Conservation (phyloP, 1,140 invertebrate species). For the Brachionus plicatilis region DNA sequence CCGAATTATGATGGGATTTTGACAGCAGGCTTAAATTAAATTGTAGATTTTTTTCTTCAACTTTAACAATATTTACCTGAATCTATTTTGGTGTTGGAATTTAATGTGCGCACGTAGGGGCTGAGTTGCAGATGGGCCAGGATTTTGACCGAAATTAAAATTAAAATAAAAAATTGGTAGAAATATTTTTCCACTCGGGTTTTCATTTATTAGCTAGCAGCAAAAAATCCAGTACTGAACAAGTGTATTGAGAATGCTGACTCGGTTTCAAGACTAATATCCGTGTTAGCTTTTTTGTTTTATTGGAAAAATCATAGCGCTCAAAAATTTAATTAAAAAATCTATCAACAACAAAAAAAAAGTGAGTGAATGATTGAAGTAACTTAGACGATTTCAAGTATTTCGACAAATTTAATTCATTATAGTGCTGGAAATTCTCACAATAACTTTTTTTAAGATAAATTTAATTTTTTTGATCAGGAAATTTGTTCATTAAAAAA, state of each 20-base stretch:
- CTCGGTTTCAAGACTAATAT: background rate
- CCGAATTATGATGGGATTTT: background rate
- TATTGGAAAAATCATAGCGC: background rate
- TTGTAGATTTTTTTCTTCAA: background rate
- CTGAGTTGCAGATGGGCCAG: background rate
- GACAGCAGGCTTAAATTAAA: slow-evolving; percentile 24
- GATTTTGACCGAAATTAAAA: background rate
- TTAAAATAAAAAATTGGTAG: background rate
- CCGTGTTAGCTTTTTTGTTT: background rate
- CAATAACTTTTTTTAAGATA: background rate
- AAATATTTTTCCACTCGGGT: background rate
- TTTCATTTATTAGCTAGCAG: background rate
- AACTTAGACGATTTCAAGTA: background rate
- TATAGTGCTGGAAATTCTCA: background rate
- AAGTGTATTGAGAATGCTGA: background rate
- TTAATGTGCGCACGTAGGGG: background rate
- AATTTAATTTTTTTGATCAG: background rate
- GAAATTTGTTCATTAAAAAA: background rate
- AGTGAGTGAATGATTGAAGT: background rate
- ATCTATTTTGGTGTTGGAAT: background rate
- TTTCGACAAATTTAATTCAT: background rate
- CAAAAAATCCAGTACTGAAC: background rate
- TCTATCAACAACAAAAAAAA: background rate
- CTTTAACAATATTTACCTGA: background rate
- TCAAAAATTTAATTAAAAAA: slow-evolving; percentile 2